Evolutionary conservation across 2,797 vertebrate genomes (phyloP).

Genomic region (Neopelma chrysocephalum): DNA sequence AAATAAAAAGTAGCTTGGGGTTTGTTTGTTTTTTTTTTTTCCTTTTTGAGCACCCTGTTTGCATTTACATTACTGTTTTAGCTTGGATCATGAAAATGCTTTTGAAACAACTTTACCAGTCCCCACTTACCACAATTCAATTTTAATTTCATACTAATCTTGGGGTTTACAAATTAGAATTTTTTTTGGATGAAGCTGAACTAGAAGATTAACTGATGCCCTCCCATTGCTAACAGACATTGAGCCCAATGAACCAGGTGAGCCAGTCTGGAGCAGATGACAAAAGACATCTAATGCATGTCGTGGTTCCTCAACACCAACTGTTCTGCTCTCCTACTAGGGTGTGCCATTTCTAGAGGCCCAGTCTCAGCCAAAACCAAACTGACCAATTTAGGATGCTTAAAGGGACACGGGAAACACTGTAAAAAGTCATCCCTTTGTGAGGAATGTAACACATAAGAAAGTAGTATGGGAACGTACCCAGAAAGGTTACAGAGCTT

Average conservation of each 20-base stretch:
- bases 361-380: background rate
- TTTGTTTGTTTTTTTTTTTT: background rate
- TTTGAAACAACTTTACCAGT: background rate
- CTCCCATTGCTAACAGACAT: background rate
- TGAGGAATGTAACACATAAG: background rate
- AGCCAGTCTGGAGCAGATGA: background rate
- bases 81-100: background rate
- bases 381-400: background rate
- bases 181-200: background rate
- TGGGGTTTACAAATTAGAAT: background rate
- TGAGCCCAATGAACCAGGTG: background rate
- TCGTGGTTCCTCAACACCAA: background rate
- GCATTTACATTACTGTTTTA: background rate
- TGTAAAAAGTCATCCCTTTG: background rate
- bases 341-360: background rate
- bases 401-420: background rate
- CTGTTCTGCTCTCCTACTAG: background rate
- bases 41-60: background rate
- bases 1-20: background rate
- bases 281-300: background rate
- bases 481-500: background rate
- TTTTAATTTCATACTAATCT: background rate
- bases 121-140: background rate
- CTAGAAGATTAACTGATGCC: background rate
- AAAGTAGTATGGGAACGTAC: background rate